phyloP scores from a whole-genome alignment of 1,140 invertebrate genomes.

The Helicoverpa armigera region DNA sequence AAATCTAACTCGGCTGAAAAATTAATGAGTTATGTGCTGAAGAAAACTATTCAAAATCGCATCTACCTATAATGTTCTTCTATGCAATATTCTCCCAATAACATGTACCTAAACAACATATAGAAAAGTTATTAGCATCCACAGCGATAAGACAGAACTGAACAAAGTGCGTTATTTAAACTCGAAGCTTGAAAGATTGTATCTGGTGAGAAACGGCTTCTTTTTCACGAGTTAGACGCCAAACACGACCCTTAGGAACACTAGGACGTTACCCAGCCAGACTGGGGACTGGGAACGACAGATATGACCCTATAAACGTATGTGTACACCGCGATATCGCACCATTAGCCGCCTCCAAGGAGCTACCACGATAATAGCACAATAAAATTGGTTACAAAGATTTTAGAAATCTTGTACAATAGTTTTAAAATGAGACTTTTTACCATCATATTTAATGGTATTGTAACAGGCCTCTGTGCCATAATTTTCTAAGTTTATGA shows the following conservation, averaged over 20 bases:
- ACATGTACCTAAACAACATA: background rate
- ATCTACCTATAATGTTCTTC: too few relatives aligned
- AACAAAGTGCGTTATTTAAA: conserved; percentile 13
- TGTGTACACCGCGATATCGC: background rate
- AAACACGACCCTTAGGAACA: conserved; percentile 24
- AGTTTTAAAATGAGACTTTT: too few relatives aligned
- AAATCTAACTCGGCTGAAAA: too few relatives aligned
- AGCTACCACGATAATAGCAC: background rate
- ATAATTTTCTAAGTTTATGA: too few relatives aligned
- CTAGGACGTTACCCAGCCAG: conserved; percentile 12
- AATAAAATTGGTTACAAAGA: background rate
- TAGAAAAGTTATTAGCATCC: background rate
- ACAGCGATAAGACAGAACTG: conserved; percentile 2
- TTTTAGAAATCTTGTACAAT: background rate
- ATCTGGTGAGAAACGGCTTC: conserved; percentile 20
- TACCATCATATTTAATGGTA: too few relatives aligned
- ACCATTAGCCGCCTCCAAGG: conserved; percentile 10
- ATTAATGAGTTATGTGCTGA: too few relatives aligned
- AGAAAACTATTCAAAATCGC: too few relatives aligned
- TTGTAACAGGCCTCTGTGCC: too few relatives aligned
- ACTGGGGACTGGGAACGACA: background rate
- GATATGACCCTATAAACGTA: background rate
- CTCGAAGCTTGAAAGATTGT: conserved; percentile 34
- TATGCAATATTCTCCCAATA: too few relatives aligned
- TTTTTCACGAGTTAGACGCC: conserved; percentile 8